Evolutionary conservation across 2,888 invertebrate species (phyloP).

Genomic region (Brachyptera risi): DNA sequence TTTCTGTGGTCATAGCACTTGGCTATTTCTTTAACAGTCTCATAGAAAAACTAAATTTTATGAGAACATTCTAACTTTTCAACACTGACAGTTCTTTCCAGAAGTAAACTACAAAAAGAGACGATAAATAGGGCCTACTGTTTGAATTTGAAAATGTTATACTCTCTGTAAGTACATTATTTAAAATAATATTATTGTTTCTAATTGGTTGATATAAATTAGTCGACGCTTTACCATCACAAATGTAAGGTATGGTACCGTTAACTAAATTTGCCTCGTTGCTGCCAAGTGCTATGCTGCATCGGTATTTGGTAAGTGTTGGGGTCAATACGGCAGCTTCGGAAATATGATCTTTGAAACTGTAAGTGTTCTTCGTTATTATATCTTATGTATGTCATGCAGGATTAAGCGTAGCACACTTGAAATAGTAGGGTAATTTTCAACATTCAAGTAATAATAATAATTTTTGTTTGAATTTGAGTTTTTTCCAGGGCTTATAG

Average conservation of each 20-base stretch:
- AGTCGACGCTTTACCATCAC: slow-evolving; percentile 11
- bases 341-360: not conserved
- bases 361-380: too few relatives aligned
- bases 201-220: slow-evolving; percentile 24
- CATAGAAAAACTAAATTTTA: too few relatives aligned
- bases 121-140: slow-evolving; percentile 28
- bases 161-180: slow-evolving; percentile 30
- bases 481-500: too few relatives aligned
- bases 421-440: too few relatives aligned
- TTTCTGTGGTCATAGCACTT: too few relatives aligned
- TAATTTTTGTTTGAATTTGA: too few relatives aligned
- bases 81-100: slow-evolving; percentile 34
- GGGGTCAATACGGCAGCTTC: not conserved
- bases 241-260: slow-evolving; percentile 26
- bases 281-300: too few relatives aligned
- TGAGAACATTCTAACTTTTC: slow-evolving; percentile 12
- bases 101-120: slow-evolving; percentile 29
- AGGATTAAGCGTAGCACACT: too few relatives aligned
- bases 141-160: slow-evolving; percentile 29
- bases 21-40: too few relatives aligned
- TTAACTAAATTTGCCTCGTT: slow-evolving; percentile 15
- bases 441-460: too few relatives aligned
- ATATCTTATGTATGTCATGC: too few relatives aligned
- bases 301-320: slow-evolving; percentile 32
- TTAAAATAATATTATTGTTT: slow-evolving; percentile 1